Base-by-base conservation (phyloP, 1,140 invertebrate genomes). In the Drosophila prosaltans region DNA sequence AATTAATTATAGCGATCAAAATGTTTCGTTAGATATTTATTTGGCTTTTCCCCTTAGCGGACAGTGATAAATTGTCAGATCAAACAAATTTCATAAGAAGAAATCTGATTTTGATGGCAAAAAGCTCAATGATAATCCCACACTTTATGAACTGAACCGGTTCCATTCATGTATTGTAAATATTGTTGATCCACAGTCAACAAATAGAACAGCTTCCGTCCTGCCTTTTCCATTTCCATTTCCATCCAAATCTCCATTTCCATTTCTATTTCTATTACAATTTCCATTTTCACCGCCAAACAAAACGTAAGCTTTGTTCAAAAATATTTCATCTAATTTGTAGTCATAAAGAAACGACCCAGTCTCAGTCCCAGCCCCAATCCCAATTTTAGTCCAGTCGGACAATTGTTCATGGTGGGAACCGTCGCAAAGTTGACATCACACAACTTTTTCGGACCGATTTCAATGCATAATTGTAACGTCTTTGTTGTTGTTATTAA, bases 381-480 rank as follows among this genome's bases (percentile, higher is more conserved):
- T 16, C 43, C n/a, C 16, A 36, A 36, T 16, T 16, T 16, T 7
- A 51, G 16, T 21, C 45, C 8, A 24, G 1, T 74, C 58, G 54
- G 65, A 75, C 85, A 89, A 89, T 89, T 88, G 84, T 89, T 78
- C 71, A 70, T 65, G 81, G 85, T 89, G 84, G 84, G 84, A 89
- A 89, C 84, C 78, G 70, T 68, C 24, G 16, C 45, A 28, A 54
- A 68, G 84, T 89, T 89, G 84, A 78, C 84, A 89, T 90, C 84
- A 84, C 84, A 84, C 75, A 65, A 36, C 39, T 65, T 69, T 77
- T 61, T 63, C 83, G 84, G 54, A 89, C 84, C 84, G 78, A 89
- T 85, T 89, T 89, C 84, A 90, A 89, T 89, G 84, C 79, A 74
- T 89, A 89, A 89, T 89, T 89, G 84, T 89, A 89, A 89, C 84